A percentile compares a stretch with the other conserved stretches of the same genome.
These are phyloP conservation scores for Melangyna quadrimaculata DNA, from an alignment of 2,888 invertebrate genomes.

Conservation along the genomic window DNA sequence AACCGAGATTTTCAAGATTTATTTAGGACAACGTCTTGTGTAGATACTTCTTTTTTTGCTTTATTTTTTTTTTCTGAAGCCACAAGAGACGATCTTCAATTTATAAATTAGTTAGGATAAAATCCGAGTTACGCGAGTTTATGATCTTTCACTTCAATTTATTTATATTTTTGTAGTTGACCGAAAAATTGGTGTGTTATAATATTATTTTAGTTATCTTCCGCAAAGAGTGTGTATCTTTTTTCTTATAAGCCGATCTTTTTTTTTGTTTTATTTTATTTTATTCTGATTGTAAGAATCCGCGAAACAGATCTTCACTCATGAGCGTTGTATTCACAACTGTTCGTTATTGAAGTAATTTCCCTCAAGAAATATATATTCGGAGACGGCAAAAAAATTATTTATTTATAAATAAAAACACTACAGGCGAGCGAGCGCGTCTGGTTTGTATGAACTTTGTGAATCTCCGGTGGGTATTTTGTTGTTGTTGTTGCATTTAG, in stretches of 20 bases:
- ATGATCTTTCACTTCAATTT: slow-evolving; percentile 29
- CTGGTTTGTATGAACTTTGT: background rate
- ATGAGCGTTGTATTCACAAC: slow-evolving; percentile 80
- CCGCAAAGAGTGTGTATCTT: slow-evolving; percentile 22
- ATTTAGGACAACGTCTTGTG: slow-evolving; percentile 61
- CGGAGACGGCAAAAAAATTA: slow-evolving; percentile 50
- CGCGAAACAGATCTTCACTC: slow-evolving; percentile 77
- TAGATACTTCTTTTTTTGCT: slow-evolving; percentile 2
- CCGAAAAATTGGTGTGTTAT: background rate
- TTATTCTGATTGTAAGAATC: slow-evolving; percentile 24
- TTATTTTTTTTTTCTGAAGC: background rate
- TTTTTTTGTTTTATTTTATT: background rate
- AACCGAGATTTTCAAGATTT: background rate
- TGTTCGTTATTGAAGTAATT: slow-evolving; percentile 73
- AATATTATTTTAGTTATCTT: slow-evolving; percentile 22
- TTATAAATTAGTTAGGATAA: background rate
- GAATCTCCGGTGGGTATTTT: slow-evolving; percentile 25
- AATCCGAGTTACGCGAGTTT: slow-evolving; percentile 54
- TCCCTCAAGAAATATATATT: slow-evolving; percentile 69
- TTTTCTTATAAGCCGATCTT: slow-evolving; percentile 41
- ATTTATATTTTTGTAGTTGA: background rate
- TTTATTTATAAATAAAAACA: slow-evolving; percentile 53
- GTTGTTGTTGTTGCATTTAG: background rate
- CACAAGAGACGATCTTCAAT: slow-evolving; percentile 64
- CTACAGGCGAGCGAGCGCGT: background rate